Evolutionary conservation across 35 echinoderm and acorn worm genomes (phyloP), one percentile per base, ranked within the genome.

Genomic region (Heliocidaris erythrogramma): DNA sequence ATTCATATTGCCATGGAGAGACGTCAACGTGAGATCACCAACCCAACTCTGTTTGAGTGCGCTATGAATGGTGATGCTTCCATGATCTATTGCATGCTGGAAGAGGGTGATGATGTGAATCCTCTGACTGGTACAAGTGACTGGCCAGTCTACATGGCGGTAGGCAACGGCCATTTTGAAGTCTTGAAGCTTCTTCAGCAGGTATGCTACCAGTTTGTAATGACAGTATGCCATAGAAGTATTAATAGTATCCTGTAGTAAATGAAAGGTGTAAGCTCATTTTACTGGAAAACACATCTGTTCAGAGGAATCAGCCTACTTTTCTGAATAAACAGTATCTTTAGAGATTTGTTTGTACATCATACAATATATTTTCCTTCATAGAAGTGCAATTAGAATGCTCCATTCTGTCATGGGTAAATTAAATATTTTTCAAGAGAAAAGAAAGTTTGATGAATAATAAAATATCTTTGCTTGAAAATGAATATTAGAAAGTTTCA

Each of bases 71-170:
- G 98, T 18, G 95, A 99, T 90, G 98, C 96, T 27, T 93, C 94
- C 27, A 92, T 90, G 30, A 90, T 99, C 16, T 97, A 90, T 85
- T 96, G 97, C 93, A 94, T 94, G 13, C 48, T 99, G 32, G 98
- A 99, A 50, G 97, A 97, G 32, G 98, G 98, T 9, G 98, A 99
- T 88, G 85, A 97, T 90, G 97, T 99, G 5, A 99, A 99, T 53
- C 98, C 98, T 31, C 50, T 97, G n/a, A 99, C 98, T 32, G 96
- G 95, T 9, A 95, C 94, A n/a, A 96, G 96, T 27, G 98, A 99
- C 92, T 99, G 98, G 98, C 98, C 98, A 9, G 93, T 97, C 24
- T 97, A 97, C 92, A 96, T 99, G 95, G 97, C 97, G 24, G 96
- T 95, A 30, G 98, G 96, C 48, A 99, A 97, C 87, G 97, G 97